These are phyloP conservation scores for Arge pagana DNA, from an alignment of 2,888 invertebrate species.

Conservation along the genomic window DNA sequence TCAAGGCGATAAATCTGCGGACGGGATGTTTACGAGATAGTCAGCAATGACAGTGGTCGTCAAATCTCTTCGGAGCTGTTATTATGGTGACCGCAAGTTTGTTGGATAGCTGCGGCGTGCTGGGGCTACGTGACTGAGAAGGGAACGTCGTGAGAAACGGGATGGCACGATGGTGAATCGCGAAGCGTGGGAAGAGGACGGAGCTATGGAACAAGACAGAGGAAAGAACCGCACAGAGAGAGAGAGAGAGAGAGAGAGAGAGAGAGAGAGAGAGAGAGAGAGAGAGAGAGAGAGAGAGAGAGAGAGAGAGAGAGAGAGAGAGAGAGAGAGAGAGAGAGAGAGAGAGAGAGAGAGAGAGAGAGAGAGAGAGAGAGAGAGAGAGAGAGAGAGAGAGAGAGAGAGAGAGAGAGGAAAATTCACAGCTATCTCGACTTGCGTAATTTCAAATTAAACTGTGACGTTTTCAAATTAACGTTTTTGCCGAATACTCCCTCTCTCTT, in stretches of 20 bases:
- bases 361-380: slow-evolving; percentile 20
- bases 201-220: not conserved
- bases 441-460: slow-evolving; percentile 58
- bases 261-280: not conserved
- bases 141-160: slow-evolving; percentile 2
- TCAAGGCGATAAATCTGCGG: no score
- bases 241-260: not conserved
- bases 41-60: no score
- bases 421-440: slow-evolving; percentile 50
- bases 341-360: slow-evolving; percentile 12
- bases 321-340: no score
- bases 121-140: not conserved
- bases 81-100: slow-evolving; percentile 6
- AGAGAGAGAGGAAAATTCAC: slow-evolving; percentile 25
- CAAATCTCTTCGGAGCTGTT: not conserved
- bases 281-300: no score
- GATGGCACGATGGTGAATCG: not conserved
- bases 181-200: not conserved
- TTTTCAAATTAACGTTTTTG: slow-evolving; percentile 59
- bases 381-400: slow-evolving; percentile 23
- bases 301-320: no score
- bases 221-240: not conserved
- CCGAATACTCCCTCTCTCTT: slow-evolving; percentile 34
- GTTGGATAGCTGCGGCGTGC: not conserved
- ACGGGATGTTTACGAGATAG: slow-evolving; percentile 25